Percentiles rank a stretch among this genome's conserved stretches.
These are phyloP conservation scores for Chiloscyllium punctatum DNA, from an alignment of 2,797 vertebrate genomes.

Conservation along the genomic window DNA sequence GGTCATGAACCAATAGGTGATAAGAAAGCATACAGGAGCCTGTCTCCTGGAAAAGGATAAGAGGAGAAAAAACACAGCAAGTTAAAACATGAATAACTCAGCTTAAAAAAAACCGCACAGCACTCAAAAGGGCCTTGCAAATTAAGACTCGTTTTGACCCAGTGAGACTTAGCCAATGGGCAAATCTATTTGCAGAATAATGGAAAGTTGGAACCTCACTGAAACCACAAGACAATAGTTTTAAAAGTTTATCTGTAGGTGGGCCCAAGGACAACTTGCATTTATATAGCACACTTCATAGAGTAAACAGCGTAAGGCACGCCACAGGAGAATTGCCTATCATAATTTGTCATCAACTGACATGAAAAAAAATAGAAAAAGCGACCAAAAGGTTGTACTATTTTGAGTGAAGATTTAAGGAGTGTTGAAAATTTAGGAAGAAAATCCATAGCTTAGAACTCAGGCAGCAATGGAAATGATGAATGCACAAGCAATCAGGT, in stretches of 20 bases:
- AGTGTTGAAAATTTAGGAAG: neutral
- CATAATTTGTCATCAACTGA: neutral
- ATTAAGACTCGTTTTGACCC: neutral
- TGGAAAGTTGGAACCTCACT: neutral
- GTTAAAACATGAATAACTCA: neutral
- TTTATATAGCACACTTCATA: neutral
- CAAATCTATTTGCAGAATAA: neutral
- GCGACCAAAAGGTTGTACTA: neutral
- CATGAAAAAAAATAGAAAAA: neutral
- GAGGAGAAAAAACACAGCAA: neutral
- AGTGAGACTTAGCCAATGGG: neutral
- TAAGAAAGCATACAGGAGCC: neutral
- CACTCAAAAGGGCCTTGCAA: neutral
- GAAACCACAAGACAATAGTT: neutral
- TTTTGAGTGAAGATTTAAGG: neutral
- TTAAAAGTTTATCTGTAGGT: neutral
- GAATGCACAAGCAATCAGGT: neutral
- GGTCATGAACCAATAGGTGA: neutral
- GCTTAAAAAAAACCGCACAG: neutral
- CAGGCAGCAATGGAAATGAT: neutral
- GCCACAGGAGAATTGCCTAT: neutral
- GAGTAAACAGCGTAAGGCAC: neutral
- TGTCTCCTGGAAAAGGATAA: neutral
- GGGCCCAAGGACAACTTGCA: neutral
- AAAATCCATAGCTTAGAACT: neutral